These are phyloP conservation scores for Spialia ferax DNA, from an alignment of 2,888 invertebrate genomes.

Conservation along the genomic window DNA sequence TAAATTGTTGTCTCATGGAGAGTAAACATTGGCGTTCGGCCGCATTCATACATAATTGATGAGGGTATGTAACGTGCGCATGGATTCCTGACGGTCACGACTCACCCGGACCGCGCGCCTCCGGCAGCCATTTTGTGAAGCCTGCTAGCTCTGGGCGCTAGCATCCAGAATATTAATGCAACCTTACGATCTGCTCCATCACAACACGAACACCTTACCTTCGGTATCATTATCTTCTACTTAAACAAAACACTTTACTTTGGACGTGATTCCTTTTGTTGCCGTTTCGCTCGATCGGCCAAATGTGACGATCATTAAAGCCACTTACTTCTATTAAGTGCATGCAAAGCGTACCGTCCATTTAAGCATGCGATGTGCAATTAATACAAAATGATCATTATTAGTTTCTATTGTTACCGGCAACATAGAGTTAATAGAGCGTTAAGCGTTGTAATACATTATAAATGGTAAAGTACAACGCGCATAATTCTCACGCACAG, in stretches of 20 bases:
- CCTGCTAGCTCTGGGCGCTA: constrained; percentile 71
- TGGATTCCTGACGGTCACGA: constrained; percentile 84
- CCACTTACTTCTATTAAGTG: constrained; percentile 45
- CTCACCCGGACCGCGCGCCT: constrained; percentile 70
- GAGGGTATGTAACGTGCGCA: constrained; percentile 78
- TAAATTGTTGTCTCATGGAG: constrained; percentile 82
- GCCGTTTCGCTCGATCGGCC: constrained; percentile 64
- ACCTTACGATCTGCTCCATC: constrained; percentile 43
- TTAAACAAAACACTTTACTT: constrained; percentile 14
- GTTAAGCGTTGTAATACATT: constrained; percentile 74
- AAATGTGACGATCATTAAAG: constrained; percentile 59
- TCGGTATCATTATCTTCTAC: constrained; percentile 9
- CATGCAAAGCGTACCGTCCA: constrained; percentile 56
- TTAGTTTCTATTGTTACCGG: constrained; percentile 79
- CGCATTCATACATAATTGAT: constrained; percentile 86
- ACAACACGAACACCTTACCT: constrained; percentile 25
- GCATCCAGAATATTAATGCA: constrained; percentile 77
- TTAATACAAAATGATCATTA: constrained; percentile 78
- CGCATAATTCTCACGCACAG: constrained; percentile 74
- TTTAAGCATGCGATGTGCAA: constrained; percentile 69
- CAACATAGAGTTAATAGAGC: constrained; percentile 73
- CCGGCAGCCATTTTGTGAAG: constrained; percentile 84
- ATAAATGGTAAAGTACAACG: constrained; percentile 72
- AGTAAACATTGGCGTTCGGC: constrained; percentile 82
- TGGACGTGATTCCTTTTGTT: constrained; percentile 54